Evolutionary conservation across 37 sponge, comb jelly and placozoan genomes (phyloP).

Genomic region (Geodia barretti): DNA sequence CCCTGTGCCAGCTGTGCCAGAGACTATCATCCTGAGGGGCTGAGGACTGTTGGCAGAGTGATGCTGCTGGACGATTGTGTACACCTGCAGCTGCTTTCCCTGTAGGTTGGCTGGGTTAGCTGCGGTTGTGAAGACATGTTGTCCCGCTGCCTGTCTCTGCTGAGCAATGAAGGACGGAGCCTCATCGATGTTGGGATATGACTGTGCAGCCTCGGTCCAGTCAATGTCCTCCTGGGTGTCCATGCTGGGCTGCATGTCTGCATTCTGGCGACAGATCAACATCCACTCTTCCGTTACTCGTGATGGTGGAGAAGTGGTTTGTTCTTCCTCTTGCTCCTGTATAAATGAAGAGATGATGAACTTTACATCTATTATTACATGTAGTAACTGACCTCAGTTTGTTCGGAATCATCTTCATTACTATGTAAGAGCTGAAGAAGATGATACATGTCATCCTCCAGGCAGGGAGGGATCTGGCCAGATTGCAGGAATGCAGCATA

Average conservation of each 20-base stretch:
- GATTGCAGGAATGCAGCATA: constrained; percentile 50
- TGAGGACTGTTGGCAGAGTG: not conserved
- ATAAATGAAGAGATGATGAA: not conserved
- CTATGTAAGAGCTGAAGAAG: constrained; percentile 8
- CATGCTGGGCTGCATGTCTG: not conserved
- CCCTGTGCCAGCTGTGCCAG: constrained; percentile 48
- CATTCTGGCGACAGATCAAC: constrained; percentile 32
- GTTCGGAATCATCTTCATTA: not conserved
- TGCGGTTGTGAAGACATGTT: constrained; percentile 7
- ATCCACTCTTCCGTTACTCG: constrained; percentile 58
- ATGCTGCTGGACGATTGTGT: constrained; percentile 43
- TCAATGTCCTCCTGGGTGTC: not conserved
- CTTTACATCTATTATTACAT: no score
- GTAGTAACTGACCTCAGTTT: not conserved
- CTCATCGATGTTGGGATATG: constrained; percentile 45
- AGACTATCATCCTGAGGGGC: constrained; percentile 31
- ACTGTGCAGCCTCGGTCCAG: constrained; percentile 8
- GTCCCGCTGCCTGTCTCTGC: not conserved
- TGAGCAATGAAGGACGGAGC: constrained; percentile 18
- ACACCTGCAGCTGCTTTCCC: constrained; percentile 42
- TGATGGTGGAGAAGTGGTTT: not conserved
- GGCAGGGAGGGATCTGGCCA: constrained; percentile 35
- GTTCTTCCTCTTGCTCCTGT: constrained; percentile 10
- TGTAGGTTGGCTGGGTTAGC: constrained; percentile 33
- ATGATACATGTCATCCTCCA: constrained; percentile 45